Percentiles rank a stretch among this genome's conserved stretches.
Conservation (phyloP, 2,113 vertebrate species). For the Burhinus bistriatus region DNA sequence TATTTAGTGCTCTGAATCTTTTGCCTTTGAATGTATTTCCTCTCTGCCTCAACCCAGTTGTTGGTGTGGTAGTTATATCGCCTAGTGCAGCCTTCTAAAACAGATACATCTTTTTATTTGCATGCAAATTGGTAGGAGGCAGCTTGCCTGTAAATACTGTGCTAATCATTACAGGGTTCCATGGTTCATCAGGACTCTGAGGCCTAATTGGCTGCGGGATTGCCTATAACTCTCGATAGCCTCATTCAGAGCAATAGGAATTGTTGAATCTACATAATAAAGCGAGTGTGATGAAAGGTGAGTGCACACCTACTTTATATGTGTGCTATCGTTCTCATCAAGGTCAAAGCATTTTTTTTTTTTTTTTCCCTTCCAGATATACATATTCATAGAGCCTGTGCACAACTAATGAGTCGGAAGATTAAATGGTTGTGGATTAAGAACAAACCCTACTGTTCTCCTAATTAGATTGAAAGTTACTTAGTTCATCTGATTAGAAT, state of each 20-base stretch:
- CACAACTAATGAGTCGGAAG: slow-evolving; percentile 72
- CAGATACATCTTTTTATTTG: slow-evolving; percentile 67
- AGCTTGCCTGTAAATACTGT: slow-evolving; percentile 61
- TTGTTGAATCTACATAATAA: slow-evolving; percentile 68
- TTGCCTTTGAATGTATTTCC: background rate
- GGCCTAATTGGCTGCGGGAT: slow-evolving; percentile 58
- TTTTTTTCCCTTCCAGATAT: slow-evolving; percentile 50
- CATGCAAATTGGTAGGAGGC: slow-evolving; percentile 68
- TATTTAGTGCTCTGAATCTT: background rate
- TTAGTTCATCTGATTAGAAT: slow-evolving; percentile 72
- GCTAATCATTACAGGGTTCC: slow-evolving; percentile 68
- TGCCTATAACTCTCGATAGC: slow-evolving; percentile 17
- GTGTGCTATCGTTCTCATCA: slow-evolving; percentile 64
- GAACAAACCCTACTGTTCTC: slow-evolving; percentile 70
- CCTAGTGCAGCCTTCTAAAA: background rate
- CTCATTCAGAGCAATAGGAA: slow-evolving; percentile 56
- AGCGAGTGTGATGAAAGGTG: slow-evolving; percentile 18
- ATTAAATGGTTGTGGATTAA: slow-evolving; percentile 72
- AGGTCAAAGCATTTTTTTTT: slow-evolving; percentile 67
- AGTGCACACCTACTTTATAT: slow-evolving; percentile 44
- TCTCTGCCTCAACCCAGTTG: background rate
- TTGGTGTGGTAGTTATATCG: background rate
- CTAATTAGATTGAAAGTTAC: slow-evolving; percentile 73
- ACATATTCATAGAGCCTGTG: slow-evolving; percentile 72
- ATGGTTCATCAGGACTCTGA: slow-evolving; percentile 62